phyloP scores from a whole-genome alignment of 2,113 vertebrate genomes.

The Isichthys henryi region DNA sequence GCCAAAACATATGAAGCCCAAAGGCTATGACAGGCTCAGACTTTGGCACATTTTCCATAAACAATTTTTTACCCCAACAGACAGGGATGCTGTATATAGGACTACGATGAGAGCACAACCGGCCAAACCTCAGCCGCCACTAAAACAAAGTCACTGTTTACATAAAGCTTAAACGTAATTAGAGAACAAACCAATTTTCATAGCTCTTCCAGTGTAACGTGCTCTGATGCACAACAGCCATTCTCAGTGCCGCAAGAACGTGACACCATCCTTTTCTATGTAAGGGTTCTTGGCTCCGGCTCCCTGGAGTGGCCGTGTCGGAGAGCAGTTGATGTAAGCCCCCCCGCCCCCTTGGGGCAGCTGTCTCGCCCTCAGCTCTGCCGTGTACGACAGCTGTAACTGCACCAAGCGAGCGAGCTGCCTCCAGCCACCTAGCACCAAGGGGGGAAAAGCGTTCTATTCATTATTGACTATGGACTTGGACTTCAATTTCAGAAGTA shows the following conservation, averaged over 20 bases:
- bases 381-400: neutral
- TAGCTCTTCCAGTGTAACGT: neutral
- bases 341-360: neutral
- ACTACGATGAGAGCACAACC: neutral
- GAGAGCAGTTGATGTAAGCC: neutral
- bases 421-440: too few relatives aligned
- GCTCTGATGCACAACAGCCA: neutral
- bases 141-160: neutral
- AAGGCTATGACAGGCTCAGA: neutral
- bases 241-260: neutral
- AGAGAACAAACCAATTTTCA: neutral
- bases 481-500: slow-evolving; percentile 29
- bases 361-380: neutral
- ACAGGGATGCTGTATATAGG: neutral
- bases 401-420: neutral
- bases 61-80: neutral
- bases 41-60: neutral
- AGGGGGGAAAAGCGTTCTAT: neutral
- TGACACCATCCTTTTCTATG: neutral
- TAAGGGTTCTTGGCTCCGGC: neutral
- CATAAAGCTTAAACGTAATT: neutral
- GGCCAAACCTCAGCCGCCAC: neutral
- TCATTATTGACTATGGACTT: slow-evolving; percentile 16
- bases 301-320: neutral
- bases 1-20: neutral